Evolutionary conservation across 2,113 vertebrate species (phyloP), one percentile per base, ranked within the genome.

Genomic region (Cervus canadensis): DNA sequence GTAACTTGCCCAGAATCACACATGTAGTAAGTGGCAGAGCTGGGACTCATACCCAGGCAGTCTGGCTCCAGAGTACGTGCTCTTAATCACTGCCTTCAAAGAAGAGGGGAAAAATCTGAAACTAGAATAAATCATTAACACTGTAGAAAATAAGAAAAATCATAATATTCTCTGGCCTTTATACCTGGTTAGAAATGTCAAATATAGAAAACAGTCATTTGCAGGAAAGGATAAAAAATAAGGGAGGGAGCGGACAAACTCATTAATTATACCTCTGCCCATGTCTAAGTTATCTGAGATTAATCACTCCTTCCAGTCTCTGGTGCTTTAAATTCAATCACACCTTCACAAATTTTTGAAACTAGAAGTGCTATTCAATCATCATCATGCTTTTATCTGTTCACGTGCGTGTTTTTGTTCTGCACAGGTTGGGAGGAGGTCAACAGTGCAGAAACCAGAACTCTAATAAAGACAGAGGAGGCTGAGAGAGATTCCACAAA

Each of bases 291-390:
- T 84, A 87, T 11, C 28, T 78, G 54, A 86, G 19, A 96, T 67
- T 90, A 81, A 88, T 50, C 2, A 11, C 28, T 40, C 26, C 43
- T 78, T 94, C 94, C 48, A 60, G 30, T 87, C 12, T 74, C 52
- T 64, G 40, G 30, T 78, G 23, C 52, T 84, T 95, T 84, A 79
- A 81, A 9, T 30, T 85, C 33, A 1, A 93, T 30, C 14, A 86
- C 21, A 92, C 2, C 87, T 92, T 60, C 33, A 85, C 48, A 33
- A 79, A 85, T 59, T 97, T 97, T 36, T 95, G 26, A 97, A 97
- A 92, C 64, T 64, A 57, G 14, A 87, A 76, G 79, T 56, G 30
- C 15, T 89, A 89, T 43, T 83, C 23, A 62, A 89, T 17, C 23
- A 94, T 5, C 8, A 60, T 60, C 25, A 56, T 74, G 7, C 23